Percentiles rank a stretch among this genome's conserved stretches.
These are phyloP conservation scores for Tipula confusa DNA, from an alignment of 2,888 invertebrate species.

Conservation along the genomic window DNA sequence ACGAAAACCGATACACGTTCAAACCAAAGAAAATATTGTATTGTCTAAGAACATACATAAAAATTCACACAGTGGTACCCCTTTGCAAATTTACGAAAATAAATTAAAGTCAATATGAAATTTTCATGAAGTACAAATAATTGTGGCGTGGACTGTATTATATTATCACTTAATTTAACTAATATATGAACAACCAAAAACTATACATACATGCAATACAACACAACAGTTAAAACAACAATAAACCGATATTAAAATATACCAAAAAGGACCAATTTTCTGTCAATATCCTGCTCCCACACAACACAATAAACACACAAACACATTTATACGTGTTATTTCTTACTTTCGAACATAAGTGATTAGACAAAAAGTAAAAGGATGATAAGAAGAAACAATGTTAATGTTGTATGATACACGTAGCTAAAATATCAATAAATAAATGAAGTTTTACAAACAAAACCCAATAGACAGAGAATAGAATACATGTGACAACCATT, in stretches of 20 bases:
- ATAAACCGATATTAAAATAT: constrained; percentile 20
- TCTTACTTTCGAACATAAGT: not conserved
- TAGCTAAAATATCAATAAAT: not conserved
- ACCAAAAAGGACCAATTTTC: constrained; percentile 21
- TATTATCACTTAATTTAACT: too few species aligned
- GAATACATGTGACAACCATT: constrained; percentile 28
- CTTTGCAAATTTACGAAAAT: too few species aligned
- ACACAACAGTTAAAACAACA: not conserved
- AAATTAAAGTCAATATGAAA: too few species aligned
- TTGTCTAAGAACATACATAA: too few species aligned
- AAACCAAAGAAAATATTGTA: too few species aligned
- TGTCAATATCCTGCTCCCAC: not conserved
- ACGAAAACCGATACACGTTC: too few species aligned
- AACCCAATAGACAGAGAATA: constrained; percentile 20
- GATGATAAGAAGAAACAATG: not conserved
- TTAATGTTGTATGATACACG: not conserved
- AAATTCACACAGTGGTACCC: too few species aligned
- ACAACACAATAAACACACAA: not conserved
- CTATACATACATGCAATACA: not conserved
- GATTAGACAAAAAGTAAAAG: not conserved
- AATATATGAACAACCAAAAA: too few species aligned
- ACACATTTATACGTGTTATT: constrained; percentile 7
- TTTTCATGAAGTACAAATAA: too few species aligned
- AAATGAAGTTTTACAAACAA: not conserved
- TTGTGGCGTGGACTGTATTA: too few species aligned